Percentiles rank a stretch among this genome's conserved stretches.
Evolutionary conservation across 2,888 invertebrate species (phyloP).

Genomic region (Halictus ligatus): DNA sequence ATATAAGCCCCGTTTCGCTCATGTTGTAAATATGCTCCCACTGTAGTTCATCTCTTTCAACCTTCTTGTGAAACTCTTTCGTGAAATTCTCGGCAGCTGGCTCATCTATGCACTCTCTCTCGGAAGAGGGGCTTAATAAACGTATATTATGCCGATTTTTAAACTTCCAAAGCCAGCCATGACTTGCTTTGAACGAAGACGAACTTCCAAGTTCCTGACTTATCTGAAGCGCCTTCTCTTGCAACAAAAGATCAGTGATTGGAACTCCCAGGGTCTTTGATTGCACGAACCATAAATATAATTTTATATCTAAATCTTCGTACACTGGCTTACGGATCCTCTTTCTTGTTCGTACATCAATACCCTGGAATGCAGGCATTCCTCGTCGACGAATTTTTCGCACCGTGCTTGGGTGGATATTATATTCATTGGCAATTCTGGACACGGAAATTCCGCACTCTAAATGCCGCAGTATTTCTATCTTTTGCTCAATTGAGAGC

Average conservation of each 20-base stretch:
- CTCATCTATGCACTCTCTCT: background rate
- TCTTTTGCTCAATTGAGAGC: background rate
- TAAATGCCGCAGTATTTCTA: background rate
- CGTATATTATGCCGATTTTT: constrained; percentile 8
- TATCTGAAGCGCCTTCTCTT: constrained; percentile 7
- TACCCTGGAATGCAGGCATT: background rate
- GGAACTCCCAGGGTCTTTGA: background rate
- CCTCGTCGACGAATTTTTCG: constrained; percentile 2
- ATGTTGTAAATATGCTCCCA: constrained; percentile 4
- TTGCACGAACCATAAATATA: constrained; percentile 3
- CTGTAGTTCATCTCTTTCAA: background rate
- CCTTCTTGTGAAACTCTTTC: background rate
- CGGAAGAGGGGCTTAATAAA: background rate
- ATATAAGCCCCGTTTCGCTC: background rate
- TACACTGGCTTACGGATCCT: background rate
- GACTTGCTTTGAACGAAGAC: background rate
- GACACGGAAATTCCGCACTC: background rate
- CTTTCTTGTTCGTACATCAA: background rate
- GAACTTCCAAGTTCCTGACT: background rate
- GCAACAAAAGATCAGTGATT: background rate
- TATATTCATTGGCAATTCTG: background rate
- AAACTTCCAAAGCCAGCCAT: constrained; percentile 5
- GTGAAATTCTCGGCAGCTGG: constrained; percentile 1
- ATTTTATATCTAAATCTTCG: constrained; percentile 5
- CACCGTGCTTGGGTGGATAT: constrained; percentile 4